phyloP scores from a whole-genome alignment of 2,888 invertebrate species.

The Platycnemis pennipes region DNA sequence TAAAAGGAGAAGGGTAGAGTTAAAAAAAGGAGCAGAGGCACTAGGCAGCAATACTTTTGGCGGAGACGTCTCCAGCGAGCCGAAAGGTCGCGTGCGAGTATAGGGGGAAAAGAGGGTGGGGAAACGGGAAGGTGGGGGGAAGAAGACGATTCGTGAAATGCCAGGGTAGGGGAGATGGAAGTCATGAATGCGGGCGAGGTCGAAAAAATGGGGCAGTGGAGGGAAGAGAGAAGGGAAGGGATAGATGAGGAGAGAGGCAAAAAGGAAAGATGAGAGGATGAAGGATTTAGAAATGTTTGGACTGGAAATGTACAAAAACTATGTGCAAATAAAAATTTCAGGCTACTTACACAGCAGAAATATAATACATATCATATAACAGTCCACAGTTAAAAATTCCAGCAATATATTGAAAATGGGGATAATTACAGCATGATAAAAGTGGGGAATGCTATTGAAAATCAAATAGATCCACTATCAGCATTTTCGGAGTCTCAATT shows the following conservation, averaged over 20 bases:
- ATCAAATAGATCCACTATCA: neutral
- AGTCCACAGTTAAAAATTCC: neutral
- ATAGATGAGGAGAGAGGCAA: neutral
- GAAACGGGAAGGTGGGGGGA: neutral
- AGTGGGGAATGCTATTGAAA: neutral
- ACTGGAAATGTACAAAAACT: neutral
- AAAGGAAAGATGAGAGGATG: neutral
- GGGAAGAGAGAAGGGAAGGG: too few species aligned
- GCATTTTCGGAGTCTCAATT: neutral
- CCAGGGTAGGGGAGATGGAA: neutral
- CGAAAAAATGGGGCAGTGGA: neutral
- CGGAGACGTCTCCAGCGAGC: conserved; percentile 41
- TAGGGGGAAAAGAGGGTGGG: neutral
- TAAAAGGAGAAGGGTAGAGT: neutral
- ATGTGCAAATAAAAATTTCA: neutral
- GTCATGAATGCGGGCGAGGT: neutral
- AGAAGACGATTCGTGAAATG: conserved; percentile 41
- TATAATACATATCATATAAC: neutral
- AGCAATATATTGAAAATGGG: neutral
- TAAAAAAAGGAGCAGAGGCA: neutral
- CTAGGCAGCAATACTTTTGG: neutral
- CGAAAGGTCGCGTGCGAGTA: neutral
- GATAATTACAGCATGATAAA: neutral
- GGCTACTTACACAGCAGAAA: neutral
- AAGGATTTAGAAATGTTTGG: neutral